Evolutionary conservation across 2,888 invertebrate genomes (phyloP), one percentile per base, ranked within the genome.

Genomic region (Teinopalpus imperialis): DNA sequence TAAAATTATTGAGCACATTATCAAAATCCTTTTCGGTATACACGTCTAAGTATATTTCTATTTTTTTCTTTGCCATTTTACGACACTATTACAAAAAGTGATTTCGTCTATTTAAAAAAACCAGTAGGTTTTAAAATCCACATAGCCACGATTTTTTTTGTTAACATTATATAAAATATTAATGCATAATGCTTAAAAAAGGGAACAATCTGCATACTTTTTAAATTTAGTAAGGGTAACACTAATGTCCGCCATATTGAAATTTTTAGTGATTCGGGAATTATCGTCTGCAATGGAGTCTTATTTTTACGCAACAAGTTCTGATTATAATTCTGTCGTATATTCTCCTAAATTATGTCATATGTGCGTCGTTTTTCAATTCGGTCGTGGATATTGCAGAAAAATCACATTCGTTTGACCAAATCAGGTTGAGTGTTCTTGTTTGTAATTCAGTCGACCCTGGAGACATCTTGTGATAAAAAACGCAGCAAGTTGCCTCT

Each of bases 271-370:
- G 68, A 78, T 72, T 81, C 72, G 70, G 71, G 76, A 82, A 85
- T 77, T 86, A 81, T 80, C 85, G 79, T 78, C 80, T 83, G 88
- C 89, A 71, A 89, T 89, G 89, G 89, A 88, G 89, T 87, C 86
- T 71, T 71, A 86, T 75, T 87, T 83, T 88, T 80, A 74, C 81
- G 69, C 77, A 78, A 75, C 81, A 74, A 85, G 78, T 77, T 86
- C 81, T 73, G 79, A 80, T 75, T 70, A 69, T 76, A 78, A 70
- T 77, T 80, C 79, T 69, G 74, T 81, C 81, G 87, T 73, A 71
- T 79, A 74, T 78, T 80, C 79, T 71, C 80, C 80, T 76, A 86
- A 85, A 85, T 85, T 82, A 88, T 89, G 87, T 85, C 81, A 81
- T 80, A 81, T 81, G 76, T 76, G 68, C 66, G 76, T 73, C 62